Evolutionary conservation across 2,888 invertebrate species (phyloP), one percentile per base, ranked within the genome.

Genomic region (Flexamia atlantica): DNA sequence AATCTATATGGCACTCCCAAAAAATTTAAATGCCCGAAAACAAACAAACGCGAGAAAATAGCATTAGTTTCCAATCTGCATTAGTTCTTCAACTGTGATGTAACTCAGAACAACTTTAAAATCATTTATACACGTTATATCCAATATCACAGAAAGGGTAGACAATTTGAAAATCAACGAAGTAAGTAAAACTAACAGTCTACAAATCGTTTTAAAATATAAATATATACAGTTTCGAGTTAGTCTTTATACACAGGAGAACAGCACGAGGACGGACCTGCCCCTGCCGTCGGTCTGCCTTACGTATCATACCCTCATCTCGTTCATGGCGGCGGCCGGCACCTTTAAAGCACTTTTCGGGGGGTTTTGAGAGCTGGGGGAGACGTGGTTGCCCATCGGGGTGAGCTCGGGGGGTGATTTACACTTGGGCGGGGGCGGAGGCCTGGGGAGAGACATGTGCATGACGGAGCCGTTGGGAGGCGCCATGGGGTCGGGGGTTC

Each of bases 311-410:
- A 97, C 97, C 91, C 96, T 92, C 96, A 97, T 97, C 92, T 97
- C 97, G 90, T 95, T 96, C 91, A 96, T 96, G 85, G 96, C 95
- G 87, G 96, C 96, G 90, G 96, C 95, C 80, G 95, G 95, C 90
- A 95, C 93, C 89, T 92, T 92, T 89, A 93, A 92, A 85, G 92
- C 91, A 85, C 92, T 92, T 84, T 91, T 91, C 50, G 90, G 90
- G 40, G 89, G 88, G 83, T 90, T 90, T 86, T 87, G 88, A 83
- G 89, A 89, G 90, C 20, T 85, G 85, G 28, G 85, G 83, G 84
- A 85, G 74, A 87, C 86, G 57, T 84, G 70, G 53, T 85, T 85
- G 30, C 82, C 85, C 72, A 85, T 85, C 10, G 88, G 88, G 46
- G 88, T 88, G 30, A 87, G 87, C 70, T 88, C 88, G 0, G 87